Evolutionary conservation across 2,888 invertebrate species (phyloP).

Genomic region (Strigamia crassipes): DNA sequence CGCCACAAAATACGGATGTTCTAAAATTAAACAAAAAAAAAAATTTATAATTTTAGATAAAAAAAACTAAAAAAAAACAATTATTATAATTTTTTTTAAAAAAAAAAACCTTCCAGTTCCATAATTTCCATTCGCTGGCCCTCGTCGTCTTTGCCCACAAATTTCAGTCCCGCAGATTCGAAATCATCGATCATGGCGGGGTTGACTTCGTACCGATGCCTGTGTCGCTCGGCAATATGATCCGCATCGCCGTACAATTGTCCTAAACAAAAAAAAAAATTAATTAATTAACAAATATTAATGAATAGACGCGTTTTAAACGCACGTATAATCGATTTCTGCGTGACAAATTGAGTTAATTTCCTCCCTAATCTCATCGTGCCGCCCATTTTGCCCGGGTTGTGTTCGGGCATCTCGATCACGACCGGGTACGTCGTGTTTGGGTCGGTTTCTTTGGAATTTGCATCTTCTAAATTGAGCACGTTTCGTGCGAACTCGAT

Average conservation of each 20-base stretch:
- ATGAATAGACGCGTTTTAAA: no score
- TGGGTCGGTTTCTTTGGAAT: conserved; percentile 82
- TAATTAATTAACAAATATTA: no score
- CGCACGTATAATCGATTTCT: conserved; percentile 60
- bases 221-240: conserved; percentile 88
- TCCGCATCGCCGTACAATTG: conserved; percentile 78
- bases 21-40: conserved; percentile 54
- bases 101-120: conserved; percentile 67
- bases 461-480: conserved; percentile 74
- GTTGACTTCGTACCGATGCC: conserved; percentile 97
- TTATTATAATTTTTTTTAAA: neutral
- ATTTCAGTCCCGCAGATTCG: conserved; percentile 80
- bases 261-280: conserved; percentile 61
- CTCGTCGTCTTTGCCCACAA: conserved; percentile 83
- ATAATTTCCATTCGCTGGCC: conserved; percentile 92
- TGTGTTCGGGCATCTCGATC: conserved; percentile 99
- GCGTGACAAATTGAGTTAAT: conserved; percentile 75
- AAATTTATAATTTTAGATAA: no score
- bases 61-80: conserved; percentile 2
- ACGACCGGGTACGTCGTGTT: conserved; percentile 74
- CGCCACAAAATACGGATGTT: conserved; percentile 90
- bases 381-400: conserved; percentile 88
- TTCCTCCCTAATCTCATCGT: conserved; percentile 98
- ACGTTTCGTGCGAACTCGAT: conserved; percentile 92
- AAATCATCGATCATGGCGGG: conserved; percentile 78